phyloP scores from a whole-genome alignment of 2,888 invertebrate genomes.

The Cheiracanthium punctorium region DNA sequence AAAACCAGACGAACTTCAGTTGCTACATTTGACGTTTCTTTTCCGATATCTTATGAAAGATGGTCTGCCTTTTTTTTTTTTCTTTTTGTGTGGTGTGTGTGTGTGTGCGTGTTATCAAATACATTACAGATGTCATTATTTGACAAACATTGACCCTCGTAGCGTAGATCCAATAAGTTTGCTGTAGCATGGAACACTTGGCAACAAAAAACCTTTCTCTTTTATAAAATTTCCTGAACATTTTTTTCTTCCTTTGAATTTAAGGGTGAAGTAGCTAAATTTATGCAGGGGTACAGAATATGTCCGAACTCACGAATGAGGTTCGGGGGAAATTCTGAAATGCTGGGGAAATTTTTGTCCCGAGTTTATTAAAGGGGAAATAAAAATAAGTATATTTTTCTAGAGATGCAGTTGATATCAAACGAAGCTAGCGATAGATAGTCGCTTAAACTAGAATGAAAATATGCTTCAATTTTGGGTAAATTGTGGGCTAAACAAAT shows the following conservation, averaged over 20 bases:
- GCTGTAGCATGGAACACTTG: neutral
- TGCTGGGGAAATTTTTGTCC: too few species aligned
- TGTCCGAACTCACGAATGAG: too few species aligned
- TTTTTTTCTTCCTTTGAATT: constrained; percentile 9
- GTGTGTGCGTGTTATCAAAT: constrained; percentile 15
- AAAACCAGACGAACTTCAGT: neutral
- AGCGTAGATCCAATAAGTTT: constrained; percentile 16
- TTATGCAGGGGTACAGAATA: too few species aligned
- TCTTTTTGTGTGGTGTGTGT: too few species aligned
- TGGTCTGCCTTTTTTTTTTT: neutral
- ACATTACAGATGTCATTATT: neutral
- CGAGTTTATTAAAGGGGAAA: too few species aligned
- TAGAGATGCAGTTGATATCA: too few species aligned
- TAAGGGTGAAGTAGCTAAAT: constrained; percentile 16
- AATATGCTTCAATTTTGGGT: too few species aligned
- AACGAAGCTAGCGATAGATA: too few species aligned
- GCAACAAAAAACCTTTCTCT: constrained; percentile 12
- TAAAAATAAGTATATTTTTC: too few species aligned
- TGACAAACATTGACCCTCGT: neutral
- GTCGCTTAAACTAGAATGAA: too few species aligned
- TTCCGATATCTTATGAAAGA: neutral
- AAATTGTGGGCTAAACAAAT: too few species aligned
- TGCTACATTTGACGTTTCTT: constrained; percentile 21
- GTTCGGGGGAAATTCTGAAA: too few species aligned
- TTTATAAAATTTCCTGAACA: neutral